phyloP scores from a whole-genome alignment of 2,113 vertebrate genomes.

The Rhagologus leucostigma region DNA sequence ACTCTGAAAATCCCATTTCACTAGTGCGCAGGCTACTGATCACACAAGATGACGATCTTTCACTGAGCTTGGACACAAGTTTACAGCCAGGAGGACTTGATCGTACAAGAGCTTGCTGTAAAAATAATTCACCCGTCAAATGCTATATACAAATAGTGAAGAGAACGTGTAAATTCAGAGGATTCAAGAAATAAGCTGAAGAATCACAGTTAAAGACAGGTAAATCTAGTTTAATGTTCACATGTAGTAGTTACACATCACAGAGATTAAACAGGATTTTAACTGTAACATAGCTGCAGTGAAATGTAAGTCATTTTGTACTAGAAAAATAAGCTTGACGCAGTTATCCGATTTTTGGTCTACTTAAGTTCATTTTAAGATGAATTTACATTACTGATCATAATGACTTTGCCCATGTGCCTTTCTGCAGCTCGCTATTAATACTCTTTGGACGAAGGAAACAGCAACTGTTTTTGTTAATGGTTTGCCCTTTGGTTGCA shows the following conservation, averaged over 20 bases:
- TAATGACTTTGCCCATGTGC: slow-evolving; percentile 59
- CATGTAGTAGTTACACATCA: slow-evolving; percentile 80
- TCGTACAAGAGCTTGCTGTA: not conserved
- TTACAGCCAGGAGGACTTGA: not conserved
- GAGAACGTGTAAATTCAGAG: not conserved
- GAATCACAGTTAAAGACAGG: slow-evolving; percentile 75
- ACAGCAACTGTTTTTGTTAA: slow-evolving; percentile 72
- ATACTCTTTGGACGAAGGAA: slow-evolving; percentile 77
- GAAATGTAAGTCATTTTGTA: slow-evolving; percentile 69
- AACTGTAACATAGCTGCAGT: slow-evolving; percentile 72
- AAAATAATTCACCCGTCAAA: not conserved
- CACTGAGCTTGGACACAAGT: not conserved
- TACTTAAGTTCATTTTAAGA: slow-evolving; percentile 70
- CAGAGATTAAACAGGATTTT: slow-evolving; percentile 76
- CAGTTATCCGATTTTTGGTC: slow-evolving; percentile 77
- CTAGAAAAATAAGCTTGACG: slow-evolving; percentile 79
- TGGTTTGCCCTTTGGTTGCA: slow-evolving; percentile 81
- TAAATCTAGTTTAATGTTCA: slow-evolving; percentile 82
- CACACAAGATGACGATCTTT: slow-evolving; percentile 50
- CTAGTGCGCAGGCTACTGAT: slow-evolving; percentile 29
- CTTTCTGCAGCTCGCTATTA: slow-evolving; percentile 51
- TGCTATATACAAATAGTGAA: accelerated
- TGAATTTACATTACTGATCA: slow-evolving; percentile 68
- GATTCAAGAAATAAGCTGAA: slow-evolving; percentile 73
- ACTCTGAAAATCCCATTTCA: slow-evolving; percentile 66